A percentile compares a stretch with the other conserved stretches of the same genome.
phyloP scores from a whole-genome alignment of 2,888 invertebrate genomes.

The Apotomis capreana region DNA sequence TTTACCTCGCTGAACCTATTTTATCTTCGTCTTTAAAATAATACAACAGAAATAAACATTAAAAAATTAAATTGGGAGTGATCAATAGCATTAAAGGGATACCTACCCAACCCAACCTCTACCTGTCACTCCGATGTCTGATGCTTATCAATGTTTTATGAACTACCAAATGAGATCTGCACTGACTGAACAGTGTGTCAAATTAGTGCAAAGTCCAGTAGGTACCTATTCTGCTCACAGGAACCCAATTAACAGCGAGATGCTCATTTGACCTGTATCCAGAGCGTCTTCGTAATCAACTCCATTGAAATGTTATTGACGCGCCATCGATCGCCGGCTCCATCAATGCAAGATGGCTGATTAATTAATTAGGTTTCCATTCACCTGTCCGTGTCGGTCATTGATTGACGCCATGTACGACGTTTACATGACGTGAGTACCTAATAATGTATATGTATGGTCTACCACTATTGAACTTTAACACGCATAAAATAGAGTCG shows the following conservation, averaged over 20 bases:
- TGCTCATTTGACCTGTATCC: not conserved
- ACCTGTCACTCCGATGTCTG: no score
- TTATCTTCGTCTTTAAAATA: no score
- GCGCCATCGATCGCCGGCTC: slow-evolving; percentile 9
- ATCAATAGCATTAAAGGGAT: no score
- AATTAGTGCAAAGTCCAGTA: not conserved
- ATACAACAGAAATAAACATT: no score
- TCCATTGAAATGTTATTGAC: slow-evolving; percentile 28
- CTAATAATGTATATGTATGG: not conserved
- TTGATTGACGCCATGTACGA: slow-evolving; percentile 34
- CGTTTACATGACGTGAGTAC: slow-evolving; percentile 16
- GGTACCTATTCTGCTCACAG: not conserved
- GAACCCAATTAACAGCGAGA: not conserved
- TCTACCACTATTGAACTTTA: no score
- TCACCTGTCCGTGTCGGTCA: slow-evolving; percentile 33
- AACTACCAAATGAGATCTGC: no score
- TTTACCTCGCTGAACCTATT: no score
- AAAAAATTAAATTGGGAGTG: no score
- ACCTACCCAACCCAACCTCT: no score
- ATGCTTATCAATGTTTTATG: no score
- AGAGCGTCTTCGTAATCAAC: not conserved
- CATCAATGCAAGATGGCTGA: slow-evolving; percentile 35
- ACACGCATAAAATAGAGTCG: no score
- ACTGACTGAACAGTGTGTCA: no score
- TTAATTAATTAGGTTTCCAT: slow-evolving; percentile 41